Evolutionary conservation across 2,113 vertebrate species (phyloP), one percentile per base, ranked within the genome.

Genomic region (Chaenogobius annularis): DNA sequence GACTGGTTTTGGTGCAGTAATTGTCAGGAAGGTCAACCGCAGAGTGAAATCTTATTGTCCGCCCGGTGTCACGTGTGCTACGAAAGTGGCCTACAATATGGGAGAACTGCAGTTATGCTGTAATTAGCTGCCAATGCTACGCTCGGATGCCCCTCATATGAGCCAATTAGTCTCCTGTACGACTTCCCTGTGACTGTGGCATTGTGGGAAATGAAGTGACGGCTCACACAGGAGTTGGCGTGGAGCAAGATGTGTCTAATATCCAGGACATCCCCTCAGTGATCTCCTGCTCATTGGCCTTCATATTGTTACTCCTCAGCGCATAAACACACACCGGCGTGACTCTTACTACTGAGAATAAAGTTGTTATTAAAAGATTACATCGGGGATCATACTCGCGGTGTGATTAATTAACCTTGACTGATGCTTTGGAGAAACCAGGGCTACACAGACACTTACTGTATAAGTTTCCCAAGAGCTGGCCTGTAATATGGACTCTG

Each of bases 381-480:
- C 87, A 84, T 83, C 69, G 43, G 86, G 88, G 88, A 88, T 82
- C 80, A 70, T 76, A 83, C 63, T 71, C 67, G 80, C 82, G 0
- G 66, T 81, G 78, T 86, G 87, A 88, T 90, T 89, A 90, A 91
- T 91, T 88, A 90, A 89, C 83, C 87, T 86, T 87, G 85, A 88
- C 77, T 86, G 87, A 89, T 87, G 83, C 82, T 83, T 81, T 83
- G 77, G 73, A 78, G 82, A 83, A 85, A 79, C 65, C 37, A 59
- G 79, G 70, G 78, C 70, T 26, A 46, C 59, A 75, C 81, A 73
- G 59, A 69, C 70, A 54, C 73, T 56, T 73, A 78, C 50, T 13
- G 55, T 58, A 78, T 69, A 61, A 70, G 55, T 46, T 74, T 66
- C 19, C 48, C 68, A 66, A 40, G 40, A 78, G 74, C 62, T 69